These are phyloP conservation scores for Choloepus hoffmanni DNA, from an alignment of 2,113 vertebrate genomes.

Conservation along the genomic window DNA sequence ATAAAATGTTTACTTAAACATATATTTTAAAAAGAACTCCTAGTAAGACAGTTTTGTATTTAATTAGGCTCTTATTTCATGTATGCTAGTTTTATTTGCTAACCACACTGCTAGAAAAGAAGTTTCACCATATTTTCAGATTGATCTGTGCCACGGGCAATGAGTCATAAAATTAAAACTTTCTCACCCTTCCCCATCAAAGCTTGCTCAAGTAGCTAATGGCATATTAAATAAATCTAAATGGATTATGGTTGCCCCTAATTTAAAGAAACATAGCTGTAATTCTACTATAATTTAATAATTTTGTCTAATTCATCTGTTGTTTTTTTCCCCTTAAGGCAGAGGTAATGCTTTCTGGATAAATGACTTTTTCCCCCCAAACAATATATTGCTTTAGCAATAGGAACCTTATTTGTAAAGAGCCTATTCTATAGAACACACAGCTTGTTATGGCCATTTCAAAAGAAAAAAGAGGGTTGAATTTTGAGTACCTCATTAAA, in stretches of 20 bases:
- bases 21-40: neutral
- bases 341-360: neutral
- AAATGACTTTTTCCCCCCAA: conserved; percentile 2
- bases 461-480: neutral
- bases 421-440: neutral
- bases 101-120: conserved; percentile 6
- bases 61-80: conserved; percentile 16
- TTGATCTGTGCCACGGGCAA: conserved; percentile 30
- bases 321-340: conserved; percentile 8
- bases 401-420: conserved; percentile 8
- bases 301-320: conserved; percentile 4
- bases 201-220: conserved; percentile 57
- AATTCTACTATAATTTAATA: conserved; percentile 42
- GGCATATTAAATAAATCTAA: conserved; percentile 37
- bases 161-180: conserved; percentile 72
- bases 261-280: conserved; percentile 55
- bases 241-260: conserved; percentile 16
- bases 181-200: conserved; percentile 69
- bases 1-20: conserved; percentile 31
- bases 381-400: neutral
- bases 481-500: conserved; percentile 1
- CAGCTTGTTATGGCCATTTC: neutral
- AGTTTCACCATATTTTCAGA: conserved; percentile 65
- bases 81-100: conserved; percentile 21
- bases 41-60: neutral